Conservation (phyloP, 1,140 invertebrate genomes). For the Drosophila trapezifrons region DNA sequence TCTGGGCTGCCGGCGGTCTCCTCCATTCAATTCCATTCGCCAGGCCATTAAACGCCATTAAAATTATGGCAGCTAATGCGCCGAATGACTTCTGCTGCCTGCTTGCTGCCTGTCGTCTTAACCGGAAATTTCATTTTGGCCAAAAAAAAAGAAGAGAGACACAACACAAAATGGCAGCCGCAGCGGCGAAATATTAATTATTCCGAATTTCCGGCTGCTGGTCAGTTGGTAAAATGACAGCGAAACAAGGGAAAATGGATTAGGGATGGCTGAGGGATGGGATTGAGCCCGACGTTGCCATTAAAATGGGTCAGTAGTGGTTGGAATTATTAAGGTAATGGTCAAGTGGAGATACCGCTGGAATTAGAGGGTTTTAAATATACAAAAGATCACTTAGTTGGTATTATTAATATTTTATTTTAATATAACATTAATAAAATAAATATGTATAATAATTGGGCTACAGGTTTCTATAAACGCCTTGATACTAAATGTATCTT, state of each 20-base stretch:
- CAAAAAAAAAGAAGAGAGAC: constrained; percentile 12
- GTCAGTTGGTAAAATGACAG: constrained; percentile 33
- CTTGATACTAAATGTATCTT: too few species aligned
- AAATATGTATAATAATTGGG: too few species aligned
- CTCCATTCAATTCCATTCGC: constrained; percentile 39
- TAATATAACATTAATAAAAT: too few species aligned
- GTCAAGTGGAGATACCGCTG: not conserved
- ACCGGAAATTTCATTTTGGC: constrained; percentile 64
- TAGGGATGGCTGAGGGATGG: not conserved
- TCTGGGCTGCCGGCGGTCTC: constrained; percentile 6
- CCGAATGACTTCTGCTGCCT: constrained; percentile 36
- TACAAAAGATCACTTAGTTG: not conserved
- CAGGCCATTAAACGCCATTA: constrained; percentile 75
- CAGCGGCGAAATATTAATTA: constrained; percentile 64
- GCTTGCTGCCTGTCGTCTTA: constrained; percentile 42
- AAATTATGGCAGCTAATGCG: constrained; percentile 75
- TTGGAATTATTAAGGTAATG: too few species aligned
- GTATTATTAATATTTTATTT: too few species aligned
- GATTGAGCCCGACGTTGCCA: not conserved
- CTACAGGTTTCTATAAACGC: too few species aligned
- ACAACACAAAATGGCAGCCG: constrained; percentile 17
- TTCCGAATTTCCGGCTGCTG: constrained; percentile 57
- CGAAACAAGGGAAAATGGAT: constrained; percentile 6
- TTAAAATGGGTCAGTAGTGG: not conserved
- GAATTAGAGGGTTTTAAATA: not conserved